A percentile compares a stretch with the other conserved stretches of the same genome.
phyloP scores from a whole-genome alignment of 1,140 invertebrate species.

The Trachymyrmex septentrionalis region DNA sequence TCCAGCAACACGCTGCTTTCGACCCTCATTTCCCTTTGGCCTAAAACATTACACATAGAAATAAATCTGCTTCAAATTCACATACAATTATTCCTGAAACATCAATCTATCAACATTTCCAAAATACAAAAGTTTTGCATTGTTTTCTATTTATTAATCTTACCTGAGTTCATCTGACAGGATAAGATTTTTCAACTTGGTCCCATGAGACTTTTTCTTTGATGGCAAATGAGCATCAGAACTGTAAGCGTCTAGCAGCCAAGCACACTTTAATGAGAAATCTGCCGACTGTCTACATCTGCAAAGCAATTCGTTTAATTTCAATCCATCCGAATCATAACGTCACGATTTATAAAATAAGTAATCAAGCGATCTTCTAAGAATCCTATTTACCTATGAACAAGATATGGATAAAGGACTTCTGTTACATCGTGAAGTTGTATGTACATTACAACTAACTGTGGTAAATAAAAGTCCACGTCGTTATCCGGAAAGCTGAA shows the following conservation, averaged over 20 bases:
- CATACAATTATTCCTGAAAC: neutral
- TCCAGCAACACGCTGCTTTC: conserved; percentile 81
- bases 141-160: conserved; percentile 19
- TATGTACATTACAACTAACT: conserved; percentile 99
- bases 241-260: conserved; percentile 98
- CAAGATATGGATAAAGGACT: conserved; percentile 97
- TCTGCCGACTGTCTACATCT: conserved; percentile 97
- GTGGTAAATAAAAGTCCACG: conserved; percentile 99
- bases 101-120: neutral
- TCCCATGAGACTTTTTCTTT: conserved; percentile 94
- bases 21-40: conserved; percentile 84
- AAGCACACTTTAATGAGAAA: conserved; percentile 98
- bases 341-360: neutral
- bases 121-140: neutral
- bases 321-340: neutral
- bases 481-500: conserved; percentile 97
- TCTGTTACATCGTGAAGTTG: conserved; percentile 99
- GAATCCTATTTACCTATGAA: conserved; percentile 90
- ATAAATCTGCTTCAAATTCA: neutral
- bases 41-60: conserved; percentile 74
- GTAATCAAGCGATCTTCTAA: neutral
- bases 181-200: conserved; percentile 95
- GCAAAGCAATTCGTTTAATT: conserved; percentile 64
- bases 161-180: conserved; percentile 94
- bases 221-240: conserved; percentile 91